Conservation (phyloP, 2,113 vertebrate species). For the Microcebus griseorufus region DNA sequence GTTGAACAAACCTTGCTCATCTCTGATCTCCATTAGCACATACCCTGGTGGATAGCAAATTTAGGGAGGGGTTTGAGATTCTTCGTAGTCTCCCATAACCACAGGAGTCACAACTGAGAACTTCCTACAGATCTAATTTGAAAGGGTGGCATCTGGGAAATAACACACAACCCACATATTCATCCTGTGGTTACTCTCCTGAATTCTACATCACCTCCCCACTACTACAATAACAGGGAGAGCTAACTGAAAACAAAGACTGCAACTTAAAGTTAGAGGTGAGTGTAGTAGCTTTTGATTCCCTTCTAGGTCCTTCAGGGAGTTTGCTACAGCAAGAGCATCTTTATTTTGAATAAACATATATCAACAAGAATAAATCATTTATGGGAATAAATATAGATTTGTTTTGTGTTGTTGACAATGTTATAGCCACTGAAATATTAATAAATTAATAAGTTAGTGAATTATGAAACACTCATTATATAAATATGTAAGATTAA, state of each 20-base stretch:
- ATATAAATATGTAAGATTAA: too few relatives aligned
- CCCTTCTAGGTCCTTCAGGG: background rate
- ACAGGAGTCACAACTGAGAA: background rate
- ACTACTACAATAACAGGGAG: background rate
- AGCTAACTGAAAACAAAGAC: background rate
- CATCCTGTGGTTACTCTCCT: background rate
- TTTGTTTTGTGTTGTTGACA: constrained; percentile 15
- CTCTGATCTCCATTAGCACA: background rate
- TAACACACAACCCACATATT: background rate
- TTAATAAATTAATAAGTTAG: constrained; percentile 1
- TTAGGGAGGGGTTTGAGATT: background rate
- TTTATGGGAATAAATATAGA: constrained; percentile 17
- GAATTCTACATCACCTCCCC: background rate
- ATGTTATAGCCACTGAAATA: constrained; percentile 6
- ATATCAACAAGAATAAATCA: constrained; percentile 1
- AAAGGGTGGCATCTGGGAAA: background rate
- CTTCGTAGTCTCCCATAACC: background rate
- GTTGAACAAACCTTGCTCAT: background rate
- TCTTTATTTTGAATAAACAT: constrained; percentile 30
- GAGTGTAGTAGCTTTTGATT: background rate
- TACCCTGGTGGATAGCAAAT: background rate
- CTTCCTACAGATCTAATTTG: background rate
- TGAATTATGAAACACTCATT: background rate
- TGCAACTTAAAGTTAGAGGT: background rate
- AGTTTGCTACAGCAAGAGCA: background rate